Base-by-base conservation (phyloP, 2,888 invertebrate species). In the Odontomyia ornata region DNA sequence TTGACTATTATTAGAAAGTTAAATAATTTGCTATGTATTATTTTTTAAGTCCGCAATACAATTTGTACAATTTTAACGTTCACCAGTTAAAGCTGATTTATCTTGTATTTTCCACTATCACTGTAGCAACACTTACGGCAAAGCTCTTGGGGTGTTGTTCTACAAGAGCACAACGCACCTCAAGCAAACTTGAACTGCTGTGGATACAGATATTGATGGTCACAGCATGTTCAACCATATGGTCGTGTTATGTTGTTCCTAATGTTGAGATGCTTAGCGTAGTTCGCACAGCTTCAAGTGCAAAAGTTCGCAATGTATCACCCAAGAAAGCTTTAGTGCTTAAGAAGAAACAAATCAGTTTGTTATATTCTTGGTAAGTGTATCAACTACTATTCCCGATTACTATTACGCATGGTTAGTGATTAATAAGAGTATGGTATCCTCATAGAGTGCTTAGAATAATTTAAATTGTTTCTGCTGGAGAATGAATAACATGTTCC, bases 141-240 rank as follows among this genome's bases (percentile, higher is more conserved):
- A 36, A 27, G 25, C 25, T 21, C 28, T 23, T 27, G 27, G 25
- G 52, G 15, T 52, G 3, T 36, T n/a, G 15, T 25, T 60, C 57
- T 60, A 9, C 4, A 21, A 25, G n/a, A 23, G 21, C n/a, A 60
- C 4, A 23, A 60, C 57, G 21, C 25, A 23, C 57, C 57, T 60
- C 25, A 23, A 60, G 18, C 21, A 9, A 23, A 18, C 23, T 23
- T 60, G 57, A 60, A 60, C 25, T 18, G n/a, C n/a, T n/a, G 18
- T 60, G 21, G 11, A 60, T 9, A 18, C 57, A 5, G 11, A 30
- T 64, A 28, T 64, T 64, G 36, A 65, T 65, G 65, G 36, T 65
- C 65, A 36, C 36, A 27, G 15, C 65, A 65, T 65, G 65, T 4
- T 36, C 36, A 5, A 65, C 36, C 65, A 36, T 65, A 65, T 65